Conservation (phyloP, 2,888 invertebrate genomes). For the Cephus spinipes region DNA sequence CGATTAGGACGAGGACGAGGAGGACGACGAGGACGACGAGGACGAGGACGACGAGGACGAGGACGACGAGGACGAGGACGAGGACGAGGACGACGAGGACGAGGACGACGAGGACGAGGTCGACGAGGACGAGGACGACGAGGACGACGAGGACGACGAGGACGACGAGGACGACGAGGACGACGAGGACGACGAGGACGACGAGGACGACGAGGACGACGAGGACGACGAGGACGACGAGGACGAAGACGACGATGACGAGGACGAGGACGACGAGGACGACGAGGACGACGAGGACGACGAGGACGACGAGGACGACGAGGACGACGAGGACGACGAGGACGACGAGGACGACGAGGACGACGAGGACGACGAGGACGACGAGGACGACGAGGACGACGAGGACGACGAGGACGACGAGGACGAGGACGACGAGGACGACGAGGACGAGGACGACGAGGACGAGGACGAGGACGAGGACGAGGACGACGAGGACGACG, state of each 20-base stretch:
- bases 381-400: constrained; percentile 3
- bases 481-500: neutral
- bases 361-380: constrained; percentile 3
- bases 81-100: constrained; percentile 1
- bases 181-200: constrained; percentile 3
- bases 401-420: constrained; percentile 3
- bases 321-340: constrained; percentile 3
- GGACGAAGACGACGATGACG: too few relatives aligned
- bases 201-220: constrained; percentile 3
- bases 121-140: constrained; percentile 1
- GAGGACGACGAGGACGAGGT: neutral
- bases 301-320: constrained; percentile 3
- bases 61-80: neutral
- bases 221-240: too few relatives aligned
- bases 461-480: neutral
- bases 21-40: constrained; percentile 3
- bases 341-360: constrained; percentile 3
- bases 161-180: constrained; percentile 3
- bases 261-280: constrained; percentile 3
- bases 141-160: constrained; percentile 3
- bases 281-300: constrained; percentile 3
- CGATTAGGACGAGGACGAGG: too few relatives aligned
- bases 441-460: constrained; percentile 3
- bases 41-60: neutral
- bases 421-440: constrained; percentile 3